Percentiles rank a stretch among this genome's conserved stretches.
Conservation (phyloP, 1,140 invertebrate genomes). For the Pseudomyrmex dendroicus region DNA sequence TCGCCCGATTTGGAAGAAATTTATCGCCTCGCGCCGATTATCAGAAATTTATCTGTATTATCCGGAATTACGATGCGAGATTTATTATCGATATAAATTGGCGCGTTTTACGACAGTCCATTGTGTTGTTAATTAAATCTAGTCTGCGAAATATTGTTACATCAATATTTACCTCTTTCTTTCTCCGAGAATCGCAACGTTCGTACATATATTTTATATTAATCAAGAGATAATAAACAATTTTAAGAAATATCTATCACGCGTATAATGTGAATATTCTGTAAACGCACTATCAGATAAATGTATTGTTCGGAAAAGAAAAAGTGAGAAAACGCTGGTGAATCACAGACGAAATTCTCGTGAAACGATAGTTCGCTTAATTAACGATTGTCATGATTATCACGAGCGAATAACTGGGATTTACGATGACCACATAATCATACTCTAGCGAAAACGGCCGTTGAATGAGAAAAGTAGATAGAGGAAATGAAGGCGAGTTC, state of each 20-base stretch:
- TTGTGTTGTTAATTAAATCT: conserved; percentile 12
- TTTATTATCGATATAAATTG: conserved; percentile 26
- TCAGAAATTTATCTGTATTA: conserved; percentile 56
- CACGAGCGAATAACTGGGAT: conserved; percentile 80
- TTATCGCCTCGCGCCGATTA: conserved; percentile 63
- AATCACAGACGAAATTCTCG: conserved; percentile 22
- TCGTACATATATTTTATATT: not conserved
- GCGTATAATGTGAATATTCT: no score
- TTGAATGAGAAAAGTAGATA: conserved; percentile 1
- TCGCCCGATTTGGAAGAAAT: conserved; percentile 65
- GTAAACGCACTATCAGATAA: not conserved
- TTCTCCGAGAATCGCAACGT: not conserved
- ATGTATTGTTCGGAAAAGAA: not conserved
- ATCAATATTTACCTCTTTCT: not conserved
- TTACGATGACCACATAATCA: conserved; percentile 79
- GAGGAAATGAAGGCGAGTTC: conserved; percentile 61
- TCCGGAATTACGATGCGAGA: conserved; percentile 39
- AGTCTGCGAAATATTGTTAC: not conserved
- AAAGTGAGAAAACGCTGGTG: not conserved
- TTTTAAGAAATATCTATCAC: no score
- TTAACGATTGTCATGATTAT: conserved; percentile 80
- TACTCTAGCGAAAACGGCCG: conserved; percentile 4
- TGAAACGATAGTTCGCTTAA: conserved; percentile 70
- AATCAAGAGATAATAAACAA: not conserved
- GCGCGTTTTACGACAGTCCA: not conserved